These are phyloP conservation scores for Hydrocynus forskahlii DNA, from an alignment of 2,797 vertebrate genomes.

Conservation along the genomic window DNA sequence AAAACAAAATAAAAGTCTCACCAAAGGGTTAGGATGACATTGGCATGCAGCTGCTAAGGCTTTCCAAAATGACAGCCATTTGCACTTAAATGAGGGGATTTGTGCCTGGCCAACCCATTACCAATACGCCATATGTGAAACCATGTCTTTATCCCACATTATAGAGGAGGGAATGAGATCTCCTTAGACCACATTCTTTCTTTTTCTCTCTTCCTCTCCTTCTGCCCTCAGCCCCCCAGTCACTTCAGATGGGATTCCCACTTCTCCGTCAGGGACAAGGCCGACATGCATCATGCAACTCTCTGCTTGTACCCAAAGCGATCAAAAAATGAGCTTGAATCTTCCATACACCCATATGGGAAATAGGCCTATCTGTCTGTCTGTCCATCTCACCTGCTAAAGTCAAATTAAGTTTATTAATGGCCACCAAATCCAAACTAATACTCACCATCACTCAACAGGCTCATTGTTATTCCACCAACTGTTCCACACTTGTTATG, in stretches of 20 bases:
- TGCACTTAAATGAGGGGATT: conserved; percentile 96
- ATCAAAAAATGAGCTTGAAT: conserved; percentile 64
- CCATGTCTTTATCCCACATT: conserved; percentile 90
- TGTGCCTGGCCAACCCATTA: conserved; percentile 88
- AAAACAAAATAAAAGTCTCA: conserved; percentile 59
- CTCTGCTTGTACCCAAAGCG: conserved; percentile 82
- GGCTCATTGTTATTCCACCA: conserved; percentile 33
- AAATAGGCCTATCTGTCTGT: neutral
- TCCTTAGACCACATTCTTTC: conserved; percentile 54
- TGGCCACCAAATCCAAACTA: conserved; percentile 39
- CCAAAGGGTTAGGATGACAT: conserved; percentile 66
- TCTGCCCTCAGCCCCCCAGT: conserved; percentile 31
- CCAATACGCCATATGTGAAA: conserved; percentile 92
- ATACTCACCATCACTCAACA: conserved; percentile 43
- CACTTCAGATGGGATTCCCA: conserved; percentile 82
- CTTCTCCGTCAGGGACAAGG: conserved; percentile 80
- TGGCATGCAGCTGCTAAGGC: conserved; percentile 72
- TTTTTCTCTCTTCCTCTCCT: conserved; percentile 33
- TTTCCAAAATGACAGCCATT: conserved; percentile 85
- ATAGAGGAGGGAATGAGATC: conserved; percentile 84
- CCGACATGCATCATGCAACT: conserved; percentile 82
- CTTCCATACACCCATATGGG: neutral
- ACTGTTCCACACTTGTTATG: conserved; percentile 50
- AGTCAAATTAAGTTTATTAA: conserved; percentile 40
- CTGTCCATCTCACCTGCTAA: conserved; percentile 16